Evolutionary conservation across 2,797 vertebrate genomes (phyloP).

Genomic region (Hoplostethus mediterraneus): DNA sequence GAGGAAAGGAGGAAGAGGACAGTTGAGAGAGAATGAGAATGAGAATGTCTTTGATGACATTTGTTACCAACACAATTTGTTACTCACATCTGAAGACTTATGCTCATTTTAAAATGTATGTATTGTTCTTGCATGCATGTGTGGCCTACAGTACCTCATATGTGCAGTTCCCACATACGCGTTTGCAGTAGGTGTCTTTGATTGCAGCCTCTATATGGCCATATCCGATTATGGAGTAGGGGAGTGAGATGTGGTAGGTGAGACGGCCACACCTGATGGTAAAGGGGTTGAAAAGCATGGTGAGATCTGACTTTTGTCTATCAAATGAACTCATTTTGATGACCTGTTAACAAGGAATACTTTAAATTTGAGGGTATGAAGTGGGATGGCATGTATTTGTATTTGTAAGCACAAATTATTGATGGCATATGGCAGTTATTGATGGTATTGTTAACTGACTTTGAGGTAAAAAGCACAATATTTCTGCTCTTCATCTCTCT

Average conservation of each 20-base stretch:
- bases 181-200: slow-evolving; percentile 89
- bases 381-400: too few species aligned
- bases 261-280: slow-evolving; percentile 92
- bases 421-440: not conserved
- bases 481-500: not conserved
- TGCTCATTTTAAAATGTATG: not conserved
- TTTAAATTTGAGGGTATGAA: not conserved
- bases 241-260: slow-evolving; percentile 90
- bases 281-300: slow-evolving; percentile 9
- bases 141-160: slow-evolving; percentile 81
- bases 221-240: slow-evolving; percentile 88
- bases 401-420: not conserved
- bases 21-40: not conserved
- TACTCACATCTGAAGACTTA: not conserved
- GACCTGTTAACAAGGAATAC: not conserved
- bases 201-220: slow-evolving; percentile 90
- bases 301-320: slow-evolving; percentile 9
- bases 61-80: not conserved
- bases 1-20: not conserved
- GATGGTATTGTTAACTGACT: too few species aligned
- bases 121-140: not conserved
- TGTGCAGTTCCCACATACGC: slow-evolving; percentile 89
- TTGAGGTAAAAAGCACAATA: not conserved
- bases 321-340: not conserved
- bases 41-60: slow-evolving; percentile 2